phyloP scores from a whole-genome alignment of 2,888 invertebrate genomes.

The Metacarcinus magister region DNA sequence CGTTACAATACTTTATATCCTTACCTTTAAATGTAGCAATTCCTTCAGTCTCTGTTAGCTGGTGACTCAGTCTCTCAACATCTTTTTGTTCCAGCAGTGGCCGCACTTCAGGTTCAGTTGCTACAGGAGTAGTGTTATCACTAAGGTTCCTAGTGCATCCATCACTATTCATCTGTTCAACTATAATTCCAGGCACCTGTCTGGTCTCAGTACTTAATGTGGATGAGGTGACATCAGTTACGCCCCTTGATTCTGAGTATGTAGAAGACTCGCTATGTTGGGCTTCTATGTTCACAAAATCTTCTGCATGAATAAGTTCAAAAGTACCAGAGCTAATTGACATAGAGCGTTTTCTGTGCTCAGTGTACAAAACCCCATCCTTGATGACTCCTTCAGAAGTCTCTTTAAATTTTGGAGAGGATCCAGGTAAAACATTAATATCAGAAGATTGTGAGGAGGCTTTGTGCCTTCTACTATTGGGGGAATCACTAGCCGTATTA shows the following conservation, averaged over 20 bases:
- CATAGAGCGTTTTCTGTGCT: slow-evolving; percentile 74
- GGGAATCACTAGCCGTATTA: neutral
- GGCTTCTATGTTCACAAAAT: slow-evolving; percentile 81
- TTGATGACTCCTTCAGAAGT: slow-evolving; percentile 70
- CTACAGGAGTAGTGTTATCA: slow-evolving; percentile 45
- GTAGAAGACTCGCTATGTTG: slow-evolving; percentile 77
- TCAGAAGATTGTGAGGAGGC: neutral
- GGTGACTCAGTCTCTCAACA: slow-evolving; percentile 80
- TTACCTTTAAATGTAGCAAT: slow-evolving; percentile 82
- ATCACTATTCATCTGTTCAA: neutral
- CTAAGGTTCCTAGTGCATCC: neutral
- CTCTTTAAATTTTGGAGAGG: neutral
- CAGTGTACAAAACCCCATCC: slow-evolving; percentile 75
- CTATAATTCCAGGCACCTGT: neutral
- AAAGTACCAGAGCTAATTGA: slow-evolving; percentile 81
- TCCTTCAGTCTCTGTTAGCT: slow-evolving; percentile 80
- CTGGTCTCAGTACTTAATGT: neutral
- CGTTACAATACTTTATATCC: neutral
- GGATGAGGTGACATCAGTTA: neutral
- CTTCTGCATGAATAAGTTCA: slow-evolving; percentile 80
- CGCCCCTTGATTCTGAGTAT: slow-evolving; percentile 54
- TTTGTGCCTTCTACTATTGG: neutral
- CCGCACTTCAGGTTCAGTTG: neutral
- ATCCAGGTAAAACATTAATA: slow-evolving; percentile 44
- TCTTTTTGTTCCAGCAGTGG: slow-evolving; percentile 67